These are phyloP conservation scores for Malurus cyaneus DNA, from an alignment of 2,113 vertebrate species.

Conservation along the genomic window DNA sequence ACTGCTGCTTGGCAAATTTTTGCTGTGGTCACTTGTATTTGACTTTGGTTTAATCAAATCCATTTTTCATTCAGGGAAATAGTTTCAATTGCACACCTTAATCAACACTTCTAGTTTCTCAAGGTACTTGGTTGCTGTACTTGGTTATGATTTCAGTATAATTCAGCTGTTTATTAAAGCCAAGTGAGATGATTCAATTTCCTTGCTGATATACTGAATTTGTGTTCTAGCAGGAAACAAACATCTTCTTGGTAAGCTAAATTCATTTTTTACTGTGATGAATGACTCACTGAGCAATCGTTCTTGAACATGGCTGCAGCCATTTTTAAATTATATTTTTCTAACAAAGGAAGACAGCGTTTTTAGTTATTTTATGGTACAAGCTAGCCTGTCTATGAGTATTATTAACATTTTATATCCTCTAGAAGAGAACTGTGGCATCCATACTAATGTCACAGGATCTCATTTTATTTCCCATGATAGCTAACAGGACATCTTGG, in stretches of 20 bases:
- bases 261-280: slow-evolving; percentile 40
- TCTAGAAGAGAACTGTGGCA: not conserved
- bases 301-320: slow-evolving; percentile 42
- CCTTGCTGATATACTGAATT: slow-evolving; percentile 51
- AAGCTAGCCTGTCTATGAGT: not conserved
- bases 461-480: slow-evolving; percentile 1
- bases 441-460: not conserved
- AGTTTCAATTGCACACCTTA: not conserved
- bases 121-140: not conserved
- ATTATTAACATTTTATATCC: not conserved
- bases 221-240: slow-evolving; percentile 61
- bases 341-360: not conserved
- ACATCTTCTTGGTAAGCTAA: slow-evolving; percentile 50
- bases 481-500: not conserved
- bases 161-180: slow-evolving; percentile 12
- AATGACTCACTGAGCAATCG: slow-evolving; percentile 67
- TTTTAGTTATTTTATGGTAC: not conserved
- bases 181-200: slow-evolving; percentile 32
- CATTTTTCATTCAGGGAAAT: not conserved
- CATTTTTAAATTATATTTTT: slow-evolving; percentile 32
- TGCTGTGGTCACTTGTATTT: not conserved
- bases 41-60: not conserved
- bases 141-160: slow-evolving; percentile 5
- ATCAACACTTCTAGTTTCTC: not conserved
- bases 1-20: not conserved